Evolutionary conservation across 1,140 invertebrate genomes (phyloP).

Genomic region (Drosophila ogumai): DNA sequence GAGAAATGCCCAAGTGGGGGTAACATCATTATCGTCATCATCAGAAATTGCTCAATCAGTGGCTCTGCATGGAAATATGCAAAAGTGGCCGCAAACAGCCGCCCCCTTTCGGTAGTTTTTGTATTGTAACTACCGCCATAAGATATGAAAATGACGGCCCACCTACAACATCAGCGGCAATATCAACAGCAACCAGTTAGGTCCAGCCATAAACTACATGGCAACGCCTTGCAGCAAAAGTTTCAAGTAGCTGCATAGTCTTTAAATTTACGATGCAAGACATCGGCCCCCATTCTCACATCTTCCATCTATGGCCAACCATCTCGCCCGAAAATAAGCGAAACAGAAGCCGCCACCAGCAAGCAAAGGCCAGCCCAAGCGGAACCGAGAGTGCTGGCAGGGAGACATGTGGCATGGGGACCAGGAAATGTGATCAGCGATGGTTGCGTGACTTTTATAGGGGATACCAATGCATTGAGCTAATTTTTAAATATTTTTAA

Average conservation of each 20-base stretch:
- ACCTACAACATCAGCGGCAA: conserved; percentile 52
- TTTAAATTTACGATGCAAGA: conserved; percentile 72
- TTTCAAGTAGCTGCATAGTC: conserved; percentile 75
- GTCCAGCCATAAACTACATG: conserved; percentile 61
- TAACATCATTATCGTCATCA: conserved; percentile 47
- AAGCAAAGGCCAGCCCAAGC: conserved; percentile 63
- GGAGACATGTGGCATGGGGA: conserved; percentile 38
- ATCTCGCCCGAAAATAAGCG: conserved; percentile 41
- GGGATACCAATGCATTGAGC: not conserved
- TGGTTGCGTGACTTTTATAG: conserved; percentile 1
- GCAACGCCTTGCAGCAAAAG: conserved; percentile 64
- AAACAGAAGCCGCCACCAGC: conserved; percentile 51
- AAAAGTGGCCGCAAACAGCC: conserved; percentile 37
- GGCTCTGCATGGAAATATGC: conserved; percentile 45
- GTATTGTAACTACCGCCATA: conserved; percentile 59
- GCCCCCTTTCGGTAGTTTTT: conserved; percentile 9
- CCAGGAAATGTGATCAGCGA: conserved; percentile 25
- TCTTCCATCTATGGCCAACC: conserved; percentile 6
- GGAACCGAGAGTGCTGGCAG: conserved; percentile 61
- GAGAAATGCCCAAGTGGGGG: not conserved
- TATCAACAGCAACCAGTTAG: conserved; percentile 42
- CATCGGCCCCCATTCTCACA: conserved; percentile 23
- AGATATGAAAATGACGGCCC: conserved; percentile 69
- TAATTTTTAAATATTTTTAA: not conserved
- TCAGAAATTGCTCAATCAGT: conserved; percentile 67